Base-by-base conservation (phyloP, 1,140 invertebrate species). In the Delia radicum region DNA sequence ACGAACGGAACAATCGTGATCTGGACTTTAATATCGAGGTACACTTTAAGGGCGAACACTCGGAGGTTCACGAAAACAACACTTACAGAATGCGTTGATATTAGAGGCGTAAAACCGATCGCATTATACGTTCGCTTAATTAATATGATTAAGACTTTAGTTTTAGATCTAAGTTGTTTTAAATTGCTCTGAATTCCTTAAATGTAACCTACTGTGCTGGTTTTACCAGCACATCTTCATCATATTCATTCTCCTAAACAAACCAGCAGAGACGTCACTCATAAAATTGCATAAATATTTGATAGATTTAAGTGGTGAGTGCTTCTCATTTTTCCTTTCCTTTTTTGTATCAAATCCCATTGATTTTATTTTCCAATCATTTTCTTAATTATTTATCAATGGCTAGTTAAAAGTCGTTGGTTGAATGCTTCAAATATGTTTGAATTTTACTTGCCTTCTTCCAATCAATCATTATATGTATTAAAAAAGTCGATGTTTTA, bases 61-160 rank as follows among this genome's bases (percentile, higher is more conserved):
- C 95, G 76, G 91, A 95, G 84, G 91, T 98, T 74, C 90, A 93
- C 73, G 96, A 98, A 88, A 92, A 91, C 73, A 98, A 98, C 85
- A 91, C 92, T 75, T 99, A 99, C 85, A 91, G 96, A 81, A 99
- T 99, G 98, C 96, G 97, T 88, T 99, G 92, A 93, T 86, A 46
- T 15, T 8, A 18, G 29, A 29, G n/a, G 12, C 31, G 28, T 33
- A 37, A n/a, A n/a, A n/a, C n/a, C n/a, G 62, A 69, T 33, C 24
- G n/a, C n/a, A n/a, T n/a, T n/a, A 29, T 69, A 69, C n/a, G n/a
- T n/a, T n/a, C 18, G 65, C 31, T 69, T 69, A n/a, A 33, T 69
- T 33, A 55, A n/a, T n/a, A n/a, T n/a, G 3, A 55, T 55, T 55
- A 55, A 55, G 48, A 55, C 48, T 55, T 21, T 21, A 55, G 48